A percentile compares a stretch with the other conserved stretches of the same genome.
Conservation (phyloP, 2,888 invertebrate species). For the Lepidocyrtoides sp. region DNA sequence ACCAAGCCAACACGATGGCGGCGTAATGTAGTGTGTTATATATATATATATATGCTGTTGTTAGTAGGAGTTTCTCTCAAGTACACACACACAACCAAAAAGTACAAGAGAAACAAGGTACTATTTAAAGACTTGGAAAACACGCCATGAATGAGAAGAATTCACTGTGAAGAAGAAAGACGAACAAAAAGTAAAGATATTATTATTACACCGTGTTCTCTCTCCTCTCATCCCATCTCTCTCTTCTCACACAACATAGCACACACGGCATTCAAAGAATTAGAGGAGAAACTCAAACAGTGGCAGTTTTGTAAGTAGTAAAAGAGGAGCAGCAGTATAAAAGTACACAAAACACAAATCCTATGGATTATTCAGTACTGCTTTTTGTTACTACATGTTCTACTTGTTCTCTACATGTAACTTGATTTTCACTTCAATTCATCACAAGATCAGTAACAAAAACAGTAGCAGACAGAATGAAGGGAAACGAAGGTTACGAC, state of each 20-base stretch:
- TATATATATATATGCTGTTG: background rate
- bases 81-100: background rate
- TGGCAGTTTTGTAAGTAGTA: background rate
- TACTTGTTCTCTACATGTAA: background rate
- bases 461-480: background rate
- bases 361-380: slow-evolving; percentile 54
- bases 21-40: slow-evolving; percentile 37
- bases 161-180: background rate
- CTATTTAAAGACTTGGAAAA: slow-evolving; percentile 24
- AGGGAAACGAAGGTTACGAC: background rate
- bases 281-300: background rate
- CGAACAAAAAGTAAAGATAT: slow-evolving; percentile 1
- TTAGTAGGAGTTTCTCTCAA: background rate
- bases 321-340: background rate
- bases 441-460: background rate
- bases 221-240: background rate
- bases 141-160: slow-evolving; percentile 29
- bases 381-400: slow-evolving; percentile 47
- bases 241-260: background rate
- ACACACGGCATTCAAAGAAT: background rate
- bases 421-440: slow-evolving; percentile 44
- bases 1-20: background rate
- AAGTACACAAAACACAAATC: slow-evolving; percentile 1
- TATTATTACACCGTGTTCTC: slow-evolving; percentile 8
- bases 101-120: background rate